These are phyloP conservation scores for Ctenochaetus hawaiiensis DNA, from an alignment of 2,797 vertebrate species.

Conservation along the genomic window DNA sequence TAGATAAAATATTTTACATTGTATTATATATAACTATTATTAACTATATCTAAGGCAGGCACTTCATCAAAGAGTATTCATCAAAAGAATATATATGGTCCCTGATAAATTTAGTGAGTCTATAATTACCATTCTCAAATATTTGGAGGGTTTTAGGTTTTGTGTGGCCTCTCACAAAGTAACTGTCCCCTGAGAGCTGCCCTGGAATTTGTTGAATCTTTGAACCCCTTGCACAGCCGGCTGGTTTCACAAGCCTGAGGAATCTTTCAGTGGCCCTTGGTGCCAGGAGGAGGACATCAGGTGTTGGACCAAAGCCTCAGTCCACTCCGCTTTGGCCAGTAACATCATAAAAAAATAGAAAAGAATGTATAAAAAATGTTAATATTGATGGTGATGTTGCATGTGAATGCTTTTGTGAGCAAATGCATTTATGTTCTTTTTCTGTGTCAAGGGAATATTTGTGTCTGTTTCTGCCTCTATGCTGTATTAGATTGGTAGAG, in stretches of 20 bases:
- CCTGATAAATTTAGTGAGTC: constrained; percentile 40
- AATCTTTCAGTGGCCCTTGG: constrained; percentile 82
- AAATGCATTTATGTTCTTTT: not conserved
- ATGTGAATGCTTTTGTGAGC: constrained; percentile 25
- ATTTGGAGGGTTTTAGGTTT: constrained; percentile 64
- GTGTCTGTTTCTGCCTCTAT: not conserved
- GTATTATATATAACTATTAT: not conserved
- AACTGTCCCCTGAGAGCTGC: constrained; percentile 78
- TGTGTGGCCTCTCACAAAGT: constrained; percentile 75
- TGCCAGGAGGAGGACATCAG: constrained; percentile 83
- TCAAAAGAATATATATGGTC: constrained; percentile 6
- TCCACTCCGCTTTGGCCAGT: constrained; percentile 50
- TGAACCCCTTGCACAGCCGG: constrained; percentile 78
- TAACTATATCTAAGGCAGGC: not conserved
- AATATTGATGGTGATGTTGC: not conserved
- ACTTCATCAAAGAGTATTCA: not conserved
- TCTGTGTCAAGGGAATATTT: not conserved
- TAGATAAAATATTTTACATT: too few relatives aligned
- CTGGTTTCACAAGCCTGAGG: constrained; percentile 82
- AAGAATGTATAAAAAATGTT: not conserved
- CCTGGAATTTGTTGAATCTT: constrained; percentile 84
- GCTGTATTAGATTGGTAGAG: constrained; percentile 11
- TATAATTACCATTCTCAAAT: constrained; percentile 65
- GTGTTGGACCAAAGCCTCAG: constrained; percentile 63
- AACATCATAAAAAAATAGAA: not conserved